phyloP scores from a whole-genome alignment of 1,140 invertebrate species.

The Diabrotica virgifera region DNA sequence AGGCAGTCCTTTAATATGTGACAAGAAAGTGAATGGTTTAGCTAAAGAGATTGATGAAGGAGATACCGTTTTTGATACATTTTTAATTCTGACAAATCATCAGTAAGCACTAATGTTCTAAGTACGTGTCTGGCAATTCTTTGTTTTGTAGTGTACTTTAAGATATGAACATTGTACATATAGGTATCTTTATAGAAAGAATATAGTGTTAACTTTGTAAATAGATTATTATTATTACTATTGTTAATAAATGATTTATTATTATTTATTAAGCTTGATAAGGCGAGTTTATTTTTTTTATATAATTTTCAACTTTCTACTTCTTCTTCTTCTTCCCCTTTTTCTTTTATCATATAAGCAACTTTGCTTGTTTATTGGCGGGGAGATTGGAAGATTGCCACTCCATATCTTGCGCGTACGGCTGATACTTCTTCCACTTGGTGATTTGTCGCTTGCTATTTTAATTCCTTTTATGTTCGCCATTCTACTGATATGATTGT shows the following conservation, averaged over 20 bases:
- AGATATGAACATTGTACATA: neutral
- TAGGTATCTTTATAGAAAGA: neutral
- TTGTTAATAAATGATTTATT: neutral
- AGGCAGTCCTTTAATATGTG: slow-evolving; percentile 17
- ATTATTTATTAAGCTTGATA: neutral
- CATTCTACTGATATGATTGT: too few species aligned
- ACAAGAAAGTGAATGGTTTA: slow-evolving; percentile 13
- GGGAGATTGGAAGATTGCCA: too few species aligned
- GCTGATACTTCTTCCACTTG: too few species aligned
- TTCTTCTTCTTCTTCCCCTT: neutral
- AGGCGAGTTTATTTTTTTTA: neutral
- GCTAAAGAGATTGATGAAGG: slow-evolving; percentile 5
- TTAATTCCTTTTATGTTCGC: too few species aligned
- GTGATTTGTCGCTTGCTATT: neutral
- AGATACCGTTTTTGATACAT: slow-evolving; percentile 12
- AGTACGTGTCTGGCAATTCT: neutral
- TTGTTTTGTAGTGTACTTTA: neutral
- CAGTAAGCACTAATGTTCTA: neutral
- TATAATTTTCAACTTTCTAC: neutral
- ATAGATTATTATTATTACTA: neutral
- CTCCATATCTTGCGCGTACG: too few species aligned
- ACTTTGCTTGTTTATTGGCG: too few species aligned
- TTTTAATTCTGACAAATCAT: slow-evolving; percentile 4
- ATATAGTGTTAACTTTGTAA: too few species aligned
- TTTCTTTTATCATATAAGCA: neutral